phyloP scores from a whole-genome alignment of 92 coral and sea anemone genomes.

The Palythoa caribaeorum region DNA sequence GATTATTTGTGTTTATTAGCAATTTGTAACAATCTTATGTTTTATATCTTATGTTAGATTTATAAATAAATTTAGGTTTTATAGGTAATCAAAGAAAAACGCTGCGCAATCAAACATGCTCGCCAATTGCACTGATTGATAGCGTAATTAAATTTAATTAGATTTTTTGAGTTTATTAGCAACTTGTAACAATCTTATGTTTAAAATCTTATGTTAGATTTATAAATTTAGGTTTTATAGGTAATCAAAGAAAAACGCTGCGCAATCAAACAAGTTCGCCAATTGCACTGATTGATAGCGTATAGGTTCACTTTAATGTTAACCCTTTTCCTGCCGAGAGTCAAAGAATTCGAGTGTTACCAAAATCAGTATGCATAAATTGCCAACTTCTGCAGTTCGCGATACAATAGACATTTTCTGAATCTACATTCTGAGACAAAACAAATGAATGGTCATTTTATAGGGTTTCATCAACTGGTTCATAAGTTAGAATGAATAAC shows the following conservation, averaged over 20 bases:
- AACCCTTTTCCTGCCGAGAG: not conserved
- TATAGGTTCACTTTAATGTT: slow-evolving; percentile 45
- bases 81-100: not conserved
- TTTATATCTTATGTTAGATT: not conserved
- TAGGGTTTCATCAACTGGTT: too few relatives aligned
- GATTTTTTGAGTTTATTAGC: not conserved
- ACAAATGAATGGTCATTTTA: too few relatives aligned
- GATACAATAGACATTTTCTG: too few relatives aligned
- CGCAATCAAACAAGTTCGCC: not conserved
- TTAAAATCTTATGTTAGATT: not conserved
- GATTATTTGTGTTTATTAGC: not conserved
- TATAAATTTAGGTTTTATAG: not conserved
- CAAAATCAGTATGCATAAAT: too few relatives aligned
- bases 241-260: not conserved
- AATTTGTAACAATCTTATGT: not conserved
- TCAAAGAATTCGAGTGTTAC: too few relatives aligned
- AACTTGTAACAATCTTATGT: not conserved
- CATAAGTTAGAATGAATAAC: too few relatives aligned
- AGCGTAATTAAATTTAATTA: not conserved
- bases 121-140: not conserved
- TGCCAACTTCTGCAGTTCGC: too few relatives aligned
- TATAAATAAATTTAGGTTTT: not conserved
- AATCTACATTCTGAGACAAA: too few relatives aligned
- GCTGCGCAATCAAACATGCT: not conserved
- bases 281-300: not conserved